Evolutionary conservation across 1,140 invertebrate genomes (phyloP).

Genomic region (Drosophila tsacasi): DNA sequence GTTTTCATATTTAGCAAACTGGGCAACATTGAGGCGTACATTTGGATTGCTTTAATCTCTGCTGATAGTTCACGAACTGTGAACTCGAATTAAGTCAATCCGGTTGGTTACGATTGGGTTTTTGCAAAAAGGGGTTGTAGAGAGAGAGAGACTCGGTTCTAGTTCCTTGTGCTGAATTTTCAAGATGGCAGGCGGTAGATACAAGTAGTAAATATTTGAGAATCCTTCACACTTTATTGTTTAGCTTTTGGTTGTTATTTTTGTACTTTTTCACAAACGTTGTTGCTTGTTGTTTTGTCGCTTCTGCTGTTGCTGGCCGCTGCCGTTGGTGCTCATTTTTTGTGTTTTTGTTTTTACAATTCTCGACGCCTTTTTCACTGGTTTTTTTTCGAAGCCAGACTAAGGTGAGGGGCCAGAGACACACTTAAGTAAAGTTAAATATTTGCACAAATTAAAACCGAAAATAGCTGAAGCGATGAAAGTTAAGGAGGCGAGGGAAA

Average conservation of each 20-base stretch:
- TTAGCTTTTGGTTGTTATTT: neutral
- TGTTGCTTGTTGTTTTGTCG: constrained; percentile 51
- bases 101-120: constrained; percentile 12
- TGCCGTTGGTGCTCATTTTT: constrained; percentile 52
- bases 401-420: constrained; percentile 44
- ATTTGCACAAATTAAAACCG: constrained; percentile 80
- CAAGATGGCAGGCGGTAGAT: constrained; percentile 6
- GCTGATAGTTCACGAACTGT: constrained; percentile 20
- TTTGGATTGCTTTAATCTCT: constrained; percentile 44
- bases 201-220: constrained; percentile 66
- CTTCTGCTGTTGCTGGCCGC: constrained; percentile 32
- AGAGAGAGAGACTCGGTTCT: neutral
- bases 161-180: constrained; percentile 29
- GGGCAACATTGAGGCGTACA: constrained; percentile 77
- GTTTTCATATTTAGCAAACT: constrained; percentile 84
- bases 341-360: constrained; percentile 36
- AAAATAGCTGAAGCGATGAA: constrained; percentile 68
- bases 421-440: constrained; percentile 79
- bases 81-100: constrained; percentile 19
- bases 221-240: constrained; percentile 69
- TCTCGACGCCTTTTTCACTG: constrained; percentile 27
- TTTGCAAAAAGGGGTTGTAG: neutral
- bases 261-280: constrained; percentile 58
- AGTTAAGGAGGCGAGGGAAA: constrained; percentile 37
- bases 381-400: constrained; percentile 17